Percentiles rank a stretch among this genome's conserved stretches.
These are phyloP conservation scores for Oryzias woworae DNA, from an alignment of 2,113 vertebrate genomes.

Conservation along the genomic window DNA sequence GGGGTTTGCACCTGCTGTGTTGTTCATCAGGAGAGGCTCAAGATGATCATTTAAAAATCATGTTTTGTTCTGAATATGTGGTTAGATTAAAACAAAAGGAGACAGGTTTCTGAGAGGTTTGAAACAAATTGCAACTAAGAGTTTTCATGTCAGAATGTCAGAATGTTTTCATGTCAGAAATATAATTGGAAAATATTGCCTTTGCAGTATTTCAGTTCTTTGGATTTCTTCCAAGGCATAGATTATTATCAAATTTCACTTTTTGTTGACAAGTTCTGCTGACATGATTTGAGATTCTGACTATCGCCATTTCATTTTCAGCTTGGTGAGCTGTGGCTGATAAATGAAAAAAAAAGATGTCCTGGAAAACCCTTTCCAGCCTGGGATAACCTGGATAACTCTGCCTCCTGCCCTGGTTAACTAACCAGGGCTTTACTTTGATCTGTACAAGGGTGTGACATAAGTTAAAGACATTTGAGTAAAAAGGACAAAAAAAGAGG, in stretches of 20 bases:
- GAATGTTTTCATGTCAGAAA: too few species aligned
- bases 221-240: too few species aligned
- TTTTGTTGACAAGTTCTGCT: conserved; percentile 1
- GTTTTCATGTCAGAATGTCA: background rate
- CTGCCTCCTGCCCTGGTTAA: too few species aligned
- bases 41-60: background rate
- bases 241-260: conserved; percentile 24
- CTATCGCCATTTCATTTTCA: background rate
- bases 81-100: background rate
- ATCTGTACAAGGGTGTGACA: conserved; percentile 20
- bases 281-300: background rate
- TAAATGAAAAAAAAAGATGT: conserved; percentile 16
- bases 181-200: too few species aligned
- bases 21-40: conserved; percentile 8
- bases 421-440: conserved; percentile 12
- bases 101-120: background rate
- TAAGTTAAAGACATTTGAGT: conserved; percentile 12
- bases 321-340: conserved; percentile 3
- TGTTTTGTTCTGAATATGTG: background rate
- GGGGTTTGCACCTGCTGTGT: background rate
- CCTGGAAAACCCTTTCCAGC: background rate
- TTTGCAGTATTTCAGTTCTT: too few species aligned
- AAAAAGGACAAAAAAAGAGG: conserved; percentile 7
- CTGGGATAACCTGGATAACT: background rate
- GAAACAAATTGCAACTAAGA: background rate